Conservation (phyloP, 1,140 invertebrate genomes). For the Meloidogyne hapla region DNA sequence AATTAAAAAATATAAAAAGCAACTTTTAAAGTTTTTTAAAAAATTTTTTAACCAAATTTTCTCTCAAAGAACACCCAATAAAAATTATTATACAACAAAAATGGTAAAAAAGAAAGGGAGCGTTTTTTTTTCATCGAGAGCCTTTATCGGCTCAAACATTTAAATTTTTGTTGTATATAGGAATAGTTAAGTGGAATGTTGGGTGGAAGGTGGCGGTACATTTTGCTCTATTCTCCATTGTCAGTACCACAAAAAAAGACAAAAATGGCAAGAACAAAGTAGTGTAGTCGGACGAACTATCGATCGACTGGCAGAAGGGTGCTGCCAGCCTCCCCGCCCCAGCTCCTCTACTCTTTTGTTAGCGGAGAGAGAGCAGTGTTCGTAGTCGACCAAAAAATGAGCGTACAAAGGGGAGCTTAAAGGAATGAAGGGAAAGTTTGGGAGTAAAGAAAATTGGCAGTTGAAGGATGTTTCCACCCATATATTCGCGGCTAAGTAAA, state of each 20-base stretch:
- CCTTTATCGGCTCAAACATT: neutral
- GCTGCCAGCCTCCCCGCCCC: slow-evolving; percentile 3
- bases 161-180: neutral
- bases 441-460: neutral
- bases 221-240: neutral
- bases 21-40: too few species aligned
- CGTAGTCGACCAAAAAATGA: neutral
- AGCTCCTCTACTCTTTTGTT: neutral
- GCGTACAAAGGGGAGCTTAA: neutral
- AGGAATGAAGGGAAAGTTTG: neutral
- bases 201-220: neutral
- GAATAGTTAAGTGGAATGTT: neutral
- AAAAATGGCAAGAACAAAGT: slow-evolving; percentile 3
- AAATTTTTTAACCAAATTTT: too few species aligned
- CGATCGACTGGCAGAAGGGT: neutral
- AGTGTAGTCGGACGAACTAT: slow-evolving; percentile 5
- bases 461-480: neutral
- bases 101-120: neutral
- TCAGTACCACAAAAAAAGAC: slow-evolving; percentile 2
- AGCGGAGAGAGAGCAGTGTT: neutral
- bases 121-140: neutral
- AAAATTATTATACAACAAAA: too few species aligned
- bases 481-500: neutral
- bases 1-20: too few species aligned
- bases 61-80: too few species aligned